Evolutionary conservation across 2,113 vertebrate species (phyloP).

Genomic region (Hydrochoerus hydrochaeris): DNA sequence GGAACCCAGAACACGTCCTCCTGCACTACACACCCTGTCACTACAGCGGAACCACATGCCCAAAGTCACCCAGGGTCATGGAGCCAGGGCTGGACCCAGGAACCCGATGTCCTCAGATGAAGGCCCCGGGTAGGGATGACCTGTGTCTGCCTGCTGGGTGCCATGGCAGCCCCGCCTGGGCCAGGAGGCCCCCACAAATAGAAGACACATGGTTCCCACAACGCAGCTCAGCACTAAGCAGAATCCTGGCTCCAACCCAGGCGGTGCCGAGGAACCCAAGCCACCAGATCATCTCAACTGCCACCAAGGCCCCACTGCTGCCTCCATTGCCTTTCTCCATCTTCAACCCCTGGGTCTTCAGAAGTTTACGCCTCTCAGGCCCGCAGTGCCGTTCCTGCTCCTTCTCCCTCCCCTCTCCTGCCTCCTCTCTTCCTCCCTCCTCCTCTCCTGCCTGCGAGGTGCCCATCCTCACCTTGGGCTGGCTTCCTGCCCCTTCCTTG

Average conservation of each 20-base stretch:
- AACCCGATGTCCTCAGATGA: not conserved
- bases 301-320: not conserved
- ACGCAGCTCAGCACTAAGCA: not conserved
- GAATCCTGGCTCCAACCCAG: not conserved
- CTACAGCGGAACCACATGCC: not conserved
- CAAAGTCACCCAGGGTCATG: not conserved
- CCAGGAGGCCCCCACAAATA: not conserved
- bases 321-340: not conserved
- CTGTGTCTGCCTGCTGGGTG: not conserved
- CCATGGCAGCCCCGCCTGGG: accelerated
- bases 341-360: not conserved
- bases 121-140: accelerated
- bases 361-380: not conserved
- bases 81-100: not conserved
- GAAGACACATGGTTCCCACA: not conserved
- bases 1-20: not conserved
- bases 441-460: not conserved
- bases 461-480: not conserved
- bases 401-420: not conserved
- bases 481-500: not conserved
- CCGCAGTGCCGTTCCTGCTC: accelerated
- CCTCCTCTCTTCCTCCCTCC: not conserved
- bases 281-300: not conserved
- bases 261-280: not conserved
- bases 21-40: not conserved